Evolutionary conservation across 2,888 invertebrate genomes (phyloP).

Genomic region (Thalpophila matura): DNA sequence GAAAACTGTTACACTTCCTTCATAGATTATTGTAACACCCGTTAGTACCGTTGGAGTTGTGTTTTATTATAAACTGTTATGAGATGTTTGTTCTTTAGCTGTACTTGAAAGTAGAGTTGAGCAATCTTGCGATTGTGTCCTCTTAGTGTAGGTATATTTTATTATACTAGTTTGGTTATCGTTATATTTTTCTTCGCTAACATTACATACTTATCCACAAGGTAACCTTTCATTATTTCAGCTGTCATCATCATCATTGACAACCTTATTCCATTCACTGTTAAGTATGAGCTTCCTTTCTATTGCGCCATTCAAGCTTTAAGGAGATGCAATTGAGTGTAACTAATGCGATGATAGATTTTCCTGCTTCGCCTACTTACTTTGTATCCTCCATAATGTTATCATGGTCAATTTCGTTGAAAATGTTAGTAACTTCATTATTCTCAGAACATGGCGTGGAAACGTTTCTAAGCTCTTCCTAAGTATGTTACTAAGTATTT

Average conservation of each 20-base stretch:
- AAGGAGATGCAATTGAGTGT: constrained; percentile 9
- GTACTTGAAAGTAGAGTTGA: constrained; percentile 26
- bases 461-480: too few relatives aligned
- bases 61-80: constrained; percentile 45
- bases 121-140: not conserved
- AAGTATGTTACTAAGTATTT: too few relatives aligned
- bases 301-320: not conserved
- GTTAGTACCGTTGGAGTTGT: constrained; percentile 37
- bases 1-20: constrained; percentile 60
- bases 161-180: not conserved
- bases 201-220: too few relatives aligned
- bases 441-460: too few relatives aligned
- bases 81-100: constrained; percentile 20
- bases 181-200: not conserved
- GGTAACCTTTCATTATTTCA: too few relatives aligned
- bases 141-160: not conserved
- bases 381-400: too few relatives aligned
- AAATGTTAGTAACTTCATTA: too few relatives aligned
- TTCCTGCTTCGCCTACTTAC: not conserved
- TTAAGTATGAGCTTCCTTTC: too few relatives aligned
- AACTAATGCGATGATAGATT: constrained; percentile 17
- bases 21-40: constrained; percentile 54
- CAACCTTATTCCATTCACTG: not conserved
- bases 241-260: not conserved
- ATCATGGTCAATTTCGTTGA: too few relatives aligned